Evolutionary conservation across 1,140 invertebrate species (phyloP).

Genomic region (Drosophila navojoa): DNA sequence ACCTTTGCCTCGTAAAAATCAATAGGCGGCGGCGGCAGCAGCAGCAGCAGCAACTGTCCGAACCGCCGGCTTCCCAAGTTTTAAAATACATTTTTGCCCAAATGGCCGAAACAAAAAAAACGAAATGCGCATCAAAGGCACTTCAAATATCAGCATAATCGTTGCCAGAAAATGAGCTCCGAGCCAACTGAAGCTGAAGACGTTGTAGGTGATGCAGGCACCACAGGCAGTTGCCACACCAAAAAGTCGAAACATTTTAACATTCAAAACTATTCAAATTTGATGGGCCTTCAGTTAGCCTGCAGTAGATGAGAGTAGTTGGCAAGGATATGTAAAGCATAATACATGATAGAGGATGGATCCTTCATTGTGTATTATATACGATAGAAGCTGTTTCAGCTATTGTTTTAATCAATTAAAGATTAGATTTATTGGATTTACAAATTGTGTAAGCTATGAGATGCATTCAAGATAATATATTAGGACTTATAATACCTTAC

Average conservation of each 20-base stretch:
- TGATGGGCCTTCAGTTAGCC: not conserved
- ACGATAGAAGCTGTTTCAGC: too few species aligned
- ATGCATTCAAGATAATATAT: too few species aligned
- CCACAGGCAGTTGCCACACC: constrained; percentile 6
- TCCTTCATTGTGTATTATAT: too few species aligned
- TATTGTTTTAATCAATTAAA: too few species aligned
- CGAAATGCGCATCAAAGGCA: constrained; percentile 78
- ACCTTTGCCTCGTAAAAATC: constrained; percentile 74
- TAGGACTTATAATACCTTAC: too few species aligned
- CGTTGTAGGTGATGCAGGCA: constrained; percentile 2
- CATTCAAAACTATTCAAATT: too few species aligned
- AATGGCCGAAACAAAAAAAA: constrained; percentile 26
- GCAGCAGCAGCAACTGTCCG: not conserved
- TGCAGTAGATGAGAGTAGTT: too few species aligned
- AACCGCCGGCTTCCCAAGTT: constrained; percentile 38
- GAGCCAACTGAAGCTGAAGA: not conserved
- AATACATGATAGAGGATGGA: too few species aligned
- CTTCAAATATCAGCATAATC: constrained; percentile 76
- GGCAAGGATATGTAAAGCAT: too few species aligned
- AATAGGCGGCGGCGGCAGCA: constrained; percentile 57
- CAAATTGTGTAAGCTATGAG: too few species aligned
- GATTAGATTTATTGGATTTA: too few species aligned
- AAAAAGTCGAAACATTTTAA: not conserved
- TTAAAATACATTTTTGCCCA: constrained; percentile 67
- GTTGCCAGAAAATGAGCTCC: constrained; percentile 48